Conservation (phyloP, 2,113 vertebrate genomes). For the Symphodus melops region DNA sequence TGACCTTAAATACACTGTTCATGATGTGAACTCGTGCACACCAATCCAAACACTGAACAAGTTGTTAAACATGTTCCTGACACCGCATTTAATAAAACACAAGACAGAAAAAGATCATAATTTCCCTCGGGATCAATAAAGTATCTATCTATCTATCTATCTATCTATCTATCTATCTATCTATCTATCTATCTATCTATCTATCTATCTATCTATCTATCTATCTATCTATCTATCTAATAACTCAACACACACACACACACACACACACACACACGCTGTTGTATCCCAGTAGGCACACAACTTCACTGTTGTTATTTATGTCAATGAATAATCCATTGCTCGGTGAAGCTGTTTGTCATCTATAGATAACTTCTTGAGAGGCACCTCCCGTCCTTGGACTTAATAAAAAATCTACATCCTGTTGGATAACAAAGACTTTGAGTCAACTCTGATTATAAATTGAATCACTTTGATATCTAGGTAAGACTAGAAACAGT, state of each 20-base stretch:
- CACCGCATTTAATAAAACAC: conserved; percentile 61
- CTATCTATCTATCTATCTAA: too few relatives aligned
- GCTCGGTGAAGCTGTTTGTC: background rate
- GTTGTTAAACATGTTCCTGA: conserved; percentile 51
- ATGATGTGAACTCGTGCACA: background rate
- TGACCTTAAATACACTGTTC: background rate
- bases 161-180: too few relatives aligned
- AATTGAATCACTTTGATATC: conserved; percentile 4
- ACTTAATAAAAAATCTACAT: background rate
- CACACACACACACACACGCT: too few relatives aligned
- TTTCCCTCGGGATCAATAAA: too few relatives aligned
- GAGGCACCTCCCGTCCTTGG: background rate
- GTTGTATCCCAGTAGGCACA: too few relatives aligned
- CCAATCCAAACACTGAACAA: conserved; percentile 6
- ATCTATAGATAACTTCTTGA: background rate
- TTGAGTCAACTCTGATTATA: background rate
- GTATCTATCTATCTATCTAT: too few relatives aligned
- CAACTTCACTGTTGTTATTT: background rate
- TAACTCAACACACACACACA: too few relatives aligned
- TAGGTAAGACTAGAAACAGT: background rate
- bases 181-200: too few relatives aligned
- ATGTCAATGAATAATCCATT: conserved; percentile 16
- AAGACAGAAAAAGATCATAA: conserved; percentile 26
- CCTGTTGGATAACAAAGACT: background rate
- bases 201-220: too few relatives aligned